Percentiles rank a stretch among this genome's conserved stretches.
Conservation (phyloP, 2,797 vertebrate genomes). For the Rhinatrema bivittatum region DNA sequence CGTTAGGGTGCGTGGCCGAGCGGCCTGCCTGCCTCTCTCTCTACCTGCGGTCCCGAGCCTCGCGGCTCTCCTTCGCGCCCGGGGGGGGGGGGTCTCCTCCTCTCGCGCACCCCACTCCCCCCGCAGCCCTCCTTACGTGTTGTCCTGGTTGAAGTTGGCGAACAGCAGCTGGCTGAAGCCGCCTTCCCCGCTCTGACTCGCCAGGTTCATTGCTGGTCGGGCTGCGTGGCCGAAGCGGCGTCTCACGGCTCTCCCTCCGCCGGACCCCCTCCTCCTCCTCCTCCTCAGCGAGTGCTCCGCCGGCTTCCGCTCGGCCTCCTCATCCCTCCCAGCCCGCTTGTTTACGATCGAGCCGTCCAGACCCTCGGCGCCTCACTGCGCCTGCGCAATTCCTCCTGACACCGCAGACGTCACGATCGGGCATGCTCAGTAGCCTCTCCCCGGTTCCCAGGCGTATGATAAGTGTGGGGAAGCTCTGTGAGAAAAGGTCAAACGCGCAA, state of each 20-base stretch:
- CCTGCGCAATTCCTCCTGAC: conserved; percentile 31
- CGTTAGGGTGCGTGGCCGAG: no score
- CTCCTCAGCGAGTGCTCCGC: conserved; percentile 21
- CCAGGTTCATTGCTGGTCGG: conserved; percentile 84
- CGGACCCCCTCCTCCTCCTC: not conserved
- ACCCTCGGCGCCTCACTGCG: conserved; percentile 14
- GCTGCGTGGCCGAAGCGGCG: conserved; percentile 23
- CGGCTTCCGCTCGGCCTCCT: conserved; percentile 23
- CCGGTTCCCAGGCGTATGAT: no score
- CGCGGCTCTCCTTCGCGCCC: no score
- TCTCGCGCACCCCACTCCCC: not conserved
- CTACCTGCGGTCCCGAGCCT: not conserved
- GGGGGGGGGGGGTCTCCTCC: no score
- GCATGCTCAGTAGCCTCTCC: no score
- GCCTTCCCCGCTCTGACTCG: conserved; percentile 89
- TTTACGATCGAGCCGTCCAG: conserved; percentile 46
- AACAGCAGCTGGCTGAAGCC: conserved; percentile 93
- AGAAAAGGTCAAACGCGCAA: not conserved
- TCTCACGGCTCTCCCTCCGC: conserved; percentile 8
- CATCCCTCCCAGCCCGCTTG: conserved; percentile 55
- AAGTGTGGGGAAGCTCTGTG: no score
- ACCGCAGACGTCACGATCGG: not conserved
- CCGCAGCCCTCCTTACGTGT: conserved; percentile 66
- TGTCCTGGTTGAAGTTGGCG: conserved; percentile 98
- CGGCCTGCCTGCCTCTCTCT: no score